Conservation (phyloP, 2,888 invertebrate species). For the Tricholauxania praeusta region DNA sequence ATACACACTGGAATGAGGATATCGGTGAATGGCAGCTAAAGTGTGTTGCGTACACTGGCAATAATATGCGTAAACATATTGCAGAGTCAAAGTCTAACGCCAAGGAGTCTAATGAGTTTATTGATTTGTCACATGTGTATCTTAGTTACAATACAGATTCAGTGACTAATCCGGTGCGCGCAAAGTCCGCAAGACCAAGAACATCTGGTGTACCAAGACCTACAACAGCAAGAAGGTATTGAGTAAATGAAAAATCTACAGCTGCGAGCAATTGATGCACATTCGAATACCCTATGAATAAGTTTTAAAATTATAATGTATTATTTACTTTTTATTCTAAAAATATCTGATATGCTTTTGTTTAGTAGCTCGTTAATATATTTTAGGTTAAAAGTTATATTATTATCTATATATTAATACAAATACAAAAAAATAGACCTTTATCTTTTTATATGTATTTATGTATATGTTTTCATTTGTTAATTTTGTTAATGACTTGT, state of each 20-base stretch:
- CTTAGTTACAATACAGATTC: constrained; percentile 74
- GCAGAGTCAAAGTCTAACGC: constrained; percentile 63
- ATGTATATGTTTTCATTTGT: too few relatives aligned
- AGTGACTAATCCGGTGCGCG: constrained; percentile 71
- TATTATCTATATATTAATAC: too few relatives aligned
- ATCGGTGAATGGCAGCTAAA: constrained; percentile 98
- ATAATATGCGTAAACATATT: constrained; percentile 90
- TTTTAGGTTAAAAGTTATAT: too few relatives aligned
- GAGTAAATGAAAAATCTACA: constrained; percentile 38
- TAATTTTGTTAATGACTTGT: too few relatives aligned
- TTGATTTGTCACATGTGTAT: constrained; percentile 77
- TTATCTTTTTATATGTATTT: too few relatives aligned
- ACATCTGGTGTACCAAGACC: constrained; percentile 71
- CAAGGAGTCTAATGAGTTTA: constrained; percentile 70
- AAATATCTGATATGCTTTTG: too few relatives aligned
- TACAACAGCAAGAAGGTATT: constrained; percentile 68
- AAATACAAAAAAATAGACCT: too few relatives aligned
- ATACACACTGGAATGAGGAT: constrained; percentile 98
- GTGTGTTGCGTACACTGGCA: constrained; percentile 98
- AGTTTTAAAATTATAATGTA: too few relatives aligned
- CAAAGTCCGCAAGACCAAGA: constrained; percentile 70
- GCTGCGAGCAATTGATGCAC: background rate
- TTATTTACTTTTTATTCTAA: too few relatives aligned
- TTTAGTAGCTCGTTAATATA: too few relatives aligned
- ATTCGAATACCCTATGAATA: background rate